These are phyloP conservation scores for Heliconius ismenius DNA, from an alignment of 2,888 invertebrate genomes.

Conservation along the genomic window DNA sequence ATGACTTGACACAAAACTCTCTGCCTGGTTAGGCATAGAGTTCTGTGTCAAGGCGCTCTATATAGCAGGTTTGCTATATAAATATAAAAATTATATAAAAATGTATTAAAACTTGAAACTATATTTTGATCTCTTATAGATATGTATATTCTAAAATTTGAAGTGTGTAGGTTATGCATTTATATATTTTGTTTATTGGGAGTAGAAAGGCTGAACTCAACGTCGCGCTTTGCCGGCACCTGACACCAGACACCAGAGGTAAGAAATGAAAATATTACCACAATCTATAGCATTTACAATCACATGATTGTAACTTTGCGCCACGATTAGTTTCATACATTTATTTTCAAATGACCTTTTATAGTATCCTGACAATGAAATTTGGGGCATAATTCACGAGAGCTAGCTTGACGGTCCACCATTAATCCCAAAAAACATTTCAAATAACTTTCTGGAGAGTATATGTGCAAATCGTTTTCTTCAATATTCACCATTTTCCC, in stretches of 20 bases:
- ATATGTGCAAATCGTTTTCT: conserved; percentile 61
- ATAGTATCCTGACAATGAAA: conserved; percentile 46
- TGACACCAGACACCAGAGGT: too few species aligned
- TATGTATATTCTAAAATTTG: too few species aligned
- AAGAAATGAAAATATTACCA: neutral
- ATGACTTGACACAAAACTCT: too few species aligned
- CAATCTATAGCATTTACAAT: neutral
- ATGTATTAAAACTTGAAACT: too few species aligned
- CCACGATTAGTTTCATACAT: neutral
- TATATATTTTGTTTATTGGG: neutral
- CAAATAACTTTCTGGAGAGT: conserved; percentile 67
- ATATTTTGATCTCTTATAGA: too few species aligned
- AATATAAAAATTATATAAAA: too few species aligned
- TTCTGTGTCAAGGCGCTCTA: too few species aligned
- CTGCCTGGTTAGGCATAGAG: too few species aligned
- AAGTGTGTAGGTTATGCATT: too few species aligned
- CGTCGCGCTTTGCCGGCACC: too few species aligned
- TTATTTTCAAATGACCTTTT: neutral
- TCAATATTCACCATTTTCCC: conserved; percentile 59
- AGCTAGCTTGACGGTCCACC: conserved; percentile 58
- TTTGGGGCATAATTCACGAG: conserved; percentile 50
- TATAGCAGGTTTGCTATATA: too few species aligned
- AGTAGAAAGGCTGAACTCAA: neutral
- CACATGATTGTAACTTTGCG: too few species aligned
- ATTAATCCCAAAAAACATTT: conserved; percentile 70